Conservation (phyloP, 2,888 invertebrate species). For the Macrosoma leucophasiata region DNA sequence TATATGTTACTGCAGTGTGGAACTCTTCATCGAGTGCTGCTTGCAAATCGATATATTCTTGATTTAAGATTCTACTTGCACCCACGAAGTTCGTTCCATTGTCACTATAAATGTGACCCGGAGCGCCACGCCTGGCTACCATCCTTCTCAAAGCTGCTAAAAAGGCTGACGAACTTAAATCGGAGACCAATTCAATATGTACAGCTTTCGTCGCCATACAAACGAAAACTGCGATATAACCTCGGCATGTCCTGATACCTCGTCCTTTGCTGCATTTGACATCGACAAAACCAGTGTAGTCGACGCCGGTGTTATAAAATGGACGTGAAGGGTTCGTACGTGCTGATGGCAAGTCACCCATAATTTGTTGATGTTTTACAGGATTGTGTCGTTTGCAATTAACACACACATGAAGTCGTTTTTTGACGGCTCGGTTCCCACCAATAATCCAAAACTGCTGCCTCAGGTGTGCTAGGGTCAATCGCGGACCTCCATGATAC, state of each 20-base stretch:
- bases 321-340: not conserved
- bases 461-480: conserved; percentile 16
- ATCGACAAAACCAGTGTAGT: no score
- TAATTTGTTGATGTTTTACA: conserved; percentile 10
- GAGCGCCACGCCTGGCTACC: conserved; percentile 6
- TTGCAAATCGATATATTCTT: not conserved
- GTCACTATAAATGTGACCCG: conserved; percentile 6
- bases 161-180: not conserved
- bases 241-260: not conserved
- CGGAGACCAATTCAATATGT: conserved; percentile 1
- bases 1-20: not conserved
- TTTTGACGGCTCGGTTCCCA: conserved; percentile 6
- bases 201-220: conserved; percentile 1
- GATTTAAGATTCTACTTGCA: conserved; percentile 2
- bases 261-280: not conserved
- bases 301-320: not conserved
- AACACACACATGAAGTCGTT: not conserved
- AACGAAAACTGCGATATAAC: not conserved
- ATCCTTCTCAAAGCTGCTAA: conserved; percentile 5
- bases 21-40: not conserved
- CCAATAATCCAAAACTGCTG: conserved; percentile 17
- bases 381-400: not conserved
- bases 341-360: conserved; percentile 16
- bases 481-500: conserved; percentile 15
- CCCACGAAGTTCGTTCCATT: conserved; percentile 8